Evolutionary conservation across 2,113 vertebrate genomes (phyloP), one percentile per base, ranked within the genome.

Genomic region (Epinephelus moara): DNA sequence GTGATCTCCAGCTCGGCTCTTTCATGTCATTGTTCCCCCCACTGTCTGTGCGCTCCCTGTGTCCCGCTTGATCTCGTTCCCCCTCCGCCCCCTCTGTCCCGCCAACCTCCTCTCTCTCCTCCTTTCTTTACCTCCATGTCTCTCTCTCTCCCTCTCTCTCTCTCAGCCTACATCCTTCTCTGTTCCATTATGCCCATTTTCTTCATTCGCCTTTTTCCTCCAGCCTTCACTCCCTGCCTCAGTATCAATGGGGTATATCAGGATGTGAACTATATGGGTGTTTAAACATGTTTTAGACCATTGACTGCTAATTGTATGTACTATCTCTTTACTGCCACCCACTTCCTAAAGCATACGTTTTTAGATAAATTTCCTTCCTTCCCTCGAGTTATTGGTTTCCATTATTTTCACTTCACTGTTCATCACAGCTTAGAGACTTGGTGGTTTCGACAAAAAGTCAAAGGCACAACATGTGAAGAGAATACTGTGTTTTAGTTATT

Each of bases 11-110:
- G 78, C 74, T 78, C 12, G 13, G 45, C 82, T 70, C 94, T 95
- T 96, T 96, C 92, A 95, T 95, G 91, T 93, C 85, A 93, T 95
- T 94, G 94, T 94, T 89, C 85, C 90, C 84, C 78, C 79, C 78
- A 84, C 90, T 70, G 77, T 81, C 89, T 75, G 77, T 63, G 73
- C 55, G 55, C 83, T 86, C 83, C 76, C 79, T 6, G 52, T 61
- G 53, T 77, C 82, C 82, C 78, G 70, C 91, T 94, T 95, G 92
- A 94, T 94, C 84, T 91, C 33, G 4, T 30, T 3, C 72, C 69
- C 77, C 79, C 62, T 75, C 78, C 84, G 5, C 76, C 87, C 85
- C 62, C 79, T 49, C 61, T 53, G 59, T 87, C 85, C 82, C 52
- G 4, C 78, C 64, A 49, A 30, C 59, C 80, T 80, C 68, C 53